A percentile compares a stretch with the other conserved stretches of the same genome.
phyloP scores from a whole-genome alignment of 2,113 vertebrate genomes.

The cattle (Bos taurus) region DNA sequence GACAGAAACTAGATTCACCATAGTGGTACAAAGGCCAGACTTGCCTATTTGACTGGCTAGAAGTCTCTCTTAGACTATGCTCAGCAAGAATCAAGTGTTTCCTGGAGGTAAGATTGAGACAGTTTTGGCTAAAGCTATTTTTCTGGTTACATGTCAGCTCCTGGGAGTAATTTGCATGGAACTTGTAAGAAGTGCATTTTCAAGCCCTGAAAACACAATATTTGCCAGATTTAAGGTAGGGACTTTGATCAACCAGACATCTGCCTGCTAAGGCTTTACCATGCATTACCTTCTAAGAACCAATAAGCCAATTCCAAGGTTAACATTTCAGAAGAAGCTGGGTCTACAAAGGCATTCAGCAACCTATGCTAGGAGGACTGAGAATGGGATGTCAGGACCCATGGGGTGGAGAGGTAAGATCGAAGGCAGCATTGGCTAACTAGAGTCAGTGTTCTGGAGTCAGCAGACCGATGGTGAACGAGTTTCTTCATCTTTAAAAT shows the following conservation, averaged over 20 bases:
- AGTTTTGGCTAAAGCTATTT: constrained; percentile 3
- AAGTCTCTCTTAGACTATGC: neutral
- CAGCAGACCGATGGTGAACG: neutral
- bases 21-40: neutral
- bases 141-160: neutral
- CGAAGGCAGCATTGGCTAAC: neutral
- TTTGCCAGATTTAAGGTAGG: neutral
- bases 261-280: neutral
- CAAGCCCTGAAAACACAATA: neutral
- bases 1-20: neutral
- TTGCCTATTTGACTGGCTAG: neutral
- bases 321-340: neutral
- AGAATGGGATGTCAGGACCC: neutral
- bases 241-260: neutral
- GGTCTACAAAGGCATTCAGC: neutral
- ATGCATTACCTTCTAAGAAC: neutral
- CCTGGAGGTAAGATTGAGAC: neutral
- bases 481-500: neutral
- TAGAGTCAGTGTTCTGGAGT: neutral
- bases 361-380: neutral
- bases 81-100: neutral
- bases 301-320: neutral
- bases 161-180: neutral
- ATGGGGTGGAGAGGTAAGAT: neutral
- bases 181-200: neutral